Conservation (phyloP, 2,888 invertebrate species). For the Clistopyga incitator region DNA sequence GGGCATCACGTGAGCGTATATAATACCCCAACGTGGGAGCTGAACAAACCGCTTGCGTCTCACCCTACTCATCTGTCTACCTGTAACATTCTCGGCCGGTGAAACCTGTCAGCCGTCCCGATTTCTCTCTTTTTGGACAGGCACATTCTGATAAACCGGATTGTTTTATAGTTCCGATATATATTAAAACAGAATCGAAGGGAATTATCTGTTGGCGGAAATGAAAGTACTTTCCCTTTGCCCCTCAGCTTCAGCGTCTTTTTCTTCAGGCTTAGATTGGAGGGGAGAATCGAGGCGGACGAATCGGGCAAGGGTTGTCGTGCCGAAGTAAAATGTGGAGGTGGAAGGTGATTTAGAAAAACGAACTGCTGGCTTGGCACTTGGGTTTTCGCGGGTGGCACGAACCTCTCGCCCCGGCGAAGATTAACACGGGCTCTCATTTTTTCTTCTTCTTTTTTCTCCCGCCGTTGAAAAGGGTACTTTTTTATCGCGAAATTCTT, state of each 20-base stretch:
- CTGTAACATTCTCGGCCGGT: background rate
- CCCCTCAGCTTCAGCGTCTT: background rate
- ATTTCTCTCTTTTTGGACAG: slow-evolving; percentile 52
- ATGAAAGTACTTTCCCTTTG: background rate
- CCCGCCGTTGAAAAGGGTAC: slow-evolving; percentile 37
- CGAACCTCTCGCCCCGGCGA: slow-evolving; percentile 13
- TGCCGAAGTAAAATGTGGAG: slow-evolving; percentile 38
- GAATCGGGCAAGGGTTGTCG: background rate
- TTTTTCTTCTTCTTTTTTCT: no score
- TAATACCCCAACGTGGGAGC: slow-evolving; percentile 35
- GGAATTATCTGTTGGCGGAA: slow-evolving; percentile 8
- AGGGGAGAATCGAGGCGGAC: background rate
- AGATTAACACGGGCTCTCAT: slow-evolving; percentile 46
- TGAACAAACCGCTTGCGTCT: slow-evolving; percentile 7
- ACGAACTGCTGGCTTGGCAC: slow-evolving; percentile 54
- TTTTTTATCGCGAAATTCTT: slow-evolving; percentile 43
- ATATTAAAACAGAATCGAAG: slow-evolving; percentile 30
- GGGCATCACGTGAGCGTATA: slow-evolving; percentile 40
- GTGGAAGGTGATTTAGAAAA: slow-evolving; percentile 65
- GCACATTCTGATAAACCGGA: slow-evolving; percentile 30
- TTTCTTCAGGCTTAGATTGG: slow-evolving; percentile 10
- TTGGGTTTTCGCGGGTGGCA: slow-evolving; percentile 36
- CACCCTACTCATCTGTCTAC: slow-evolving; percentile 22
- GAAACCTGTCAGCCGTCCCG: slow-evolving; percentile 29
- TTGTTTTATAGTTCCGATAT: slow-evolving; percentile 40